Base-by-base conservation (phyloP, 2,888 invertebrate genomes). In the Drosophila nigricruria region DNA sequence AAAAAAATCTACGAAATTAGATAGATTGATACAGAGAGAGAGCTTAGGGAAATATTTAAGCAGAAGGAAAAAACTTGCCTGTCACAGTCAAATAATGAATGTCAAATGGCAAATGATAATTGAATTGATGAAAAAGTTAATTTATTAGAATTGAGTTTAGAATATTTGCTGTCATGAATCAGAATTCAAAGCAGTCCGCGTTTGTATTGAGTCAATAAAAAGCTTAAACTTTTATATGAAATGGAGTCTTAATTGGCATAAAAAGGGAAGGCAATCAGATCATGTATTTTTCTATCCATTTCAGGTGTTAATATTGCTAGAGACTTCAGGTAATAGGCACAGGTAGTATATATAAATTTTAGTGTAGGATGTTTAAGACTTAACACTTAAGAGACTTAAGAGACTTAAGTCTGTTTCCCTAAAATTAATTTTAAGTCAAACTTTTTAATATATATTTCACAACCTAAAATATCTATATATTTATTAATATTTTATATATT, bases 41-140 rank as follows among this genome's bases (percentile, higher is more conserved):
- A 5, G 9, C 12, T 18, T 30, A 16, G 38, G 27, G 38, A 27
- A 32, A 38, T 43, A 23, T 5, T 25, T 10, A 14, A 6, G n/a
- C n/a, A 25, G 34, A 34, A 16, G 0, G 5, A n/a, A 9, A 36
- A 34, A 58, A 23, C 42, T 23, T 25, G 40, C 36, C 40, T 68
- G 68, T 16, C 23, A 14, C 16, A 40, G 12, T 18, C 5, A 20
- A 63, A 36, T 70, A 32, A 50, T 50, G 54, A 42, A 52, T 76
- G 68, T 27, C 59, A 68, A 52, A 52, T 52, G 60, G 3, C 6
- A 42, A 60, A 50, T 30, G 20, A 50, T 36, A 36, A 36, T 36
- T 58, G 36, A 43, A 23, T 6, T 3, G 18, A n/a, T 6, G 12
- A 38, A 14, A 25, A 34, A 32, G 23, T 1, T 9, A 50, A 50